Base-by-base conservation (phyloP, 1,140 invertebrate species). In the Armadillidium nasatum region DNA sequence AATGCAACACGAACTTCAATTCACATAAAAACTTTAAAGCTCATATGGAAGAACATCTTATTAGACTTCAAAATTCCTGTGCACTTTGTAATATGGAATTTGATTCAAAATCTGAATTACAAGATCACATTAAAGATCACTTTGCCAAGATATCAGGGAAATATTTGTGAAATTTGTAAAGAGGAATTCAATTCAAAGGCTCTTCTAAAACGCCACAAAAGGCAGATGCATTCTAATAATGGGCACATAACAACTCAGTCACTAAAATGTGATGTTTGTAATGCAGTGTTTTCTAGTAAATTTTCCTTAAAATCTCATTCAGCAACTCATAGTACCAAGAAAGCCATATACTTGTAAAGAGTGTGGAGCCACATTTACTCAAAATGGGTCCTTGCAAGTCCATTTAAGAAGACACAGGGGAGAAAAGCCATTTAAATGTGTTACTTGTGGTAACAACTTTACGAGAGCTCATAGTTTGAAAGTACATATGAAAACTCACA, bases 401-500 rank as follows among this genome's bases (percentile, higher is more conserved):
- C 79, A 80, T 23, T 73, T 80, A 19, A 71, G 81, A 15, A 74
- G 78, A 44, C 81, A 81, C 68, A 54, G 78, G 23, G 81, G 81
- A 43, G 78, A 79, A 50, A 79, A 80, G 66, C 81, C 81, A n/a
- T 81, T 81, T 69, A 76, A 76, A 9, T 81, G 81, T 50, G 70
- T 75, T 60, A 44, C 78, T 7, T 80, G 79, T 73, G 79, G 79
- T 72, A 80, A 80, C 50, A 78, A 73, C 70, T 80, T 78, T 45
- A 80, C 79, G 11, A 54, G 79, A 43, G 79, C 79, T 50, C 77
- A 78, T 60, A 80, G 79, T 71, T 72, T 80, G 7, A 80, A 80
- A 68, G 95, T 95, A 7, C 95, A 94, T 83, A 93, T 94, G 77
- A 87, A 93, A 66, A 94, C 92, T 0, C 93, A 94, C 83, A 94